Percentiles rank a stretch among this genome's conserved stretches.
phyloP scores from a whole-genome alignment of 2,888 invertebrate genomes.

The Brachyptera putata region DNA sequence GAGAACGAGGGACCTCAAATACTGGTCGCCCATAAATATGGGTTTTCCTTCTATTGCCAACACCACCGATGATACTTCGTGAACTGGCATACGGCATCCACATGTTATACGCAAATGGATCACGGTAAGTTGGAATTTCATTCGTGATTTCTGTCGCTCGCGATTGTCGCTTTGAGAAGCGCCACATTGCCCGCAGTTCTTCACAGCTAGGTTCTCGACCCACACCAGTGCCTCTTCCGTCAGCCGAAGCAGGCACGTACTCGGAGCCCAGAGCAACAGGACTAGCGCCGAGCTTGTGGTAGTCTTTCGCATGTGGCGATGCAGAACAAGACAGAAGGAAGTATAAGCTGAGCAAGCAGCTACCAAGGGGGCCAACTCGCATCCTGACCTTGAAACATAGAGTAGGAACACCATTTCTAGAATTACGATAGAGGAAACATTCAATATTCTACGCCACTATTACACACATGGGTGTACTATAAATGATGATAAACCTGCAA shows the following conservation, averaged over 20 bases:
- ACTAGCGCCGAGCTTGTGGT: not conserved
- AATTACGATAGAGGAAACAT: no score
- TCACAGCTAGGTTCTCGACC: slow-evolving; percentile 77
- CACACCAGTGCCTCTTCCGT: no score
- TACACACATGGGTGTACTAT: no score
- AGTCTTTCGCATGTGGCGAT: not conserved
- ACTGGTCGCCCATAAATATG: slow-evolving; percentile 66
- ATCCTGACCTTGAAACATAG: no score
- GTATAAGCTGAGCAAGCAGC: not conserved
- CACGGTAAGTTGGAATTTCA: slow-evolving; percentile 77
- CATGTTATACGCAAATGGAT: slow-evolving; percentile 75
- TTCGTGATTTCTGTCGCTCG: slow-evolving; percentile 82
- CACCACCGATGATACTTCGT: slow-evolving; percentile 22
- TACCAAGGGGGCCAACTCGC: not conserved
- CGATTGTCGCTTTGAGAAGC: slow-evolving; percentile 83
- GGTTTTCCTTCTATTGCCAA: slow-evolving; percentile 41
- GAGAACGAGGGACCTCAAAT: slow-evolving; percentile 60
- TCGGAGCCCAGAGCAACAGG: no score
- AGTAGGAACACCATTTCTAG: no score
- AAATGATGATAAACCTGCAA: no score
- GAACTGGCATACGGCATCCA: slow-evolving; percentile 62
- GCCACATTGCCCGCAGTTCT: slow-evolving; percentile 87
- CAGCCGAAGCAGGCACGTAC: slow-evolving; percentile 30
- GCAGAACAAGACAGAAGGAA: slow-evolving; percentile 14
- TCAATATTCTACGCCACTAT: no score